Base-by-base conservation (phyloP, 1,140 invertebrate species). In the Drosophila prosaltans region DNA sequence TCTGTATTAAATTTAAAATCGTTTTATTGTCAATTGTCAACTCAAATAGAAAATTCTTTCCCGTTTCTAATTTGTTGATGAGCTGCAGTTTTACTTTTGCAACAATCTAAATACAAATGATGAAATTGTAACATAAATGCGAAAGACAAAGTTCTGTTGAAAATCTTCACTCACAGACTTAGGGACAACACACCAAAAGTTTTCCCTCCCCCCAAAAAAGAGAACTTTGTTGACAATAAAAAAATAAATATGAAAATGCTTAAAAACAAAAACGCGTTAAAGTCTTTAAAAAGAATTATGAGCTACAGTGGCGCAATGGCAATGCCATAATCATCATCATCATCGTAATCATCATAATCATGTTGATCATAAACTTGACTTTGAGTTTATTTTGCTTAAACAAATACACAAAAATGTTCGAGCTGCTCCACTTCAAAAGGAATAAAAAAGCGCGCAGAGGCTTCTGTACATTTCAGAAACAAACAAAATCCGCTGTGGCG, bases 231-330 rank as follows among this genome's bases (percentile, higher is more conserved):
- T 60, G 74, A 72, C 79, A 85, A 81, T 85, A 85, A 85, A 78
- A 84, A 79, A 86, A 51, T 26, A 10, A 51, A 51, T 26, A 26
- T 51, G 9, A 51, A 51, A 51, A 51, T 51, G 45, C 21, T 85
- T 82, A 86, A 88, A 36, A 51, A 21, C 45, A 51, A 51, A 51
- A 83, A 80, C 71, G 69, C 83, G 76, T 88, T 89, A 83, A 88
- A 80, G 80, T 86, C 76, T 80, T 86, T 86, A 77, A 75, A 78
- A 75, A 59, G 69, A 82, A 88, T 85, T 79, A 79, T 80, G 83
- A 51, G 9, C n/a, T 51, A 51, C 45, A 48, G 45, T 48, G 9
- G 61, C 65, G 40, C 63, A 69, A 40, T 43, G 36, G 59, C 66
- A 69, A 65, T 43, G 51, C 78, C 65, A 68, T 69, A 63, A 5